phyloP scores from a whole-genome alignment of 2,888 invertebrate genomes.

The Drosophila paramelanica region DNA sequence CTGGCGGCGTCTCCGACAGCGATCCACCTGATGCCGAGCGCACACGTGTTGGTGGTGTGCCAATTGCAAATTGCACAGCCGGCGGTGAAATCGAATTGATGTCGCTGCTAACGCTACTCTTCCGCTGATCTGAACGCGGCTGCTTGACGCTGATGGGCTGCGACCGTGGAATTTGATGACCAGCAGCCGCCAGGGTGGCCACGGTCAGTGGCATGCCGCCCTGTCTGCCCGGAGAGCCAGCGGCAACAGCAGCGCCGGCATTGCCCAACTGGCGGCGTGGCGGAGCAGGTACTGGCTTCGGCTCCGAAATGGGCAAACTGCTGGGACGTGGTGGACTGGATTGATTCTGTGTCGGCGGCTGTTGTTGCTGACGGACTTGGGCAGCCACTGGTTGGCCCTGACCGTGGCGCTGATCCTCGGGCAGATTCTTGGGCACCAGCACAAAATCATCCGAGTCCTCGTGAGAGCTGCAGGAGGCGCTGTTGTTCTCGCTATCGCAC shows the following conservation, averaged over 20 bases:
- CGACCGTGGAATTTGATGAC: slow-evolving; percentile 90
- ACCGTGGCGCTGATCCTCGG: slow-evolving; percentile 86
- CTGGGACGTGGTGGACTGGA: slow-evolving; percentile 89
- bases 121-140: slow-evolving; percentile 88
- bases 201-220: slow-evolving; percentile 61
- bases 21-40: slow-evolving; percentile 89
- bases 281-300: slow-evolving; percentile 90
- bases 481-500: slow-evolving; percentile 85
- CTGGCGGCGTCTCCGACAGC: slow-evolving; percentile 89
- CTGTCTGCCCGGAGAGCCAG: slow-evolving; percentile 54
- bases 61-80: slow-evolving; percentile 94
- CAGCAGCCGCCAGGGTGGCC: slow-evolving; percentile 61
- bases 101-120: slow-evolving; percentile 89
- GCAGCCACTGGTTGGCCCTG: slow-evolving; percentile 29
- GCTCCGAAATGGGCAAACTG: slow-evolving; percentile 90
- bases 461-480: slow-evolving; percentile 88
- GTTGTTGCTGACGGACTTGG: slow-evolving; percentile 41
- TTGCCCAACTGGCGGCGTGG: slow-evolving; percentile 75
- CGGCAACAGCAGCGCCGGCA: slow-evolving; percentile 25
- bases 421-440: slow-evolving; percentile 90
- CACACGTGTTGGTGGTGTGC: slow-evolving; percentile 92
- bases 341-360: slow-evolving; percentile 74
- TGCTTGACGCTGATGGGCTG: slow-evolving; percentile 94
- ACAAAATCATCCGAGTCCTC: slow-evolving; percentile 92
- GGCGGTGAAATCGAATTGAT: slow-evolving; percentile 97